Conservation (phyloP, 2,797 vertebrate genomes). For the Melanotaenia trifasciata region DNA sequence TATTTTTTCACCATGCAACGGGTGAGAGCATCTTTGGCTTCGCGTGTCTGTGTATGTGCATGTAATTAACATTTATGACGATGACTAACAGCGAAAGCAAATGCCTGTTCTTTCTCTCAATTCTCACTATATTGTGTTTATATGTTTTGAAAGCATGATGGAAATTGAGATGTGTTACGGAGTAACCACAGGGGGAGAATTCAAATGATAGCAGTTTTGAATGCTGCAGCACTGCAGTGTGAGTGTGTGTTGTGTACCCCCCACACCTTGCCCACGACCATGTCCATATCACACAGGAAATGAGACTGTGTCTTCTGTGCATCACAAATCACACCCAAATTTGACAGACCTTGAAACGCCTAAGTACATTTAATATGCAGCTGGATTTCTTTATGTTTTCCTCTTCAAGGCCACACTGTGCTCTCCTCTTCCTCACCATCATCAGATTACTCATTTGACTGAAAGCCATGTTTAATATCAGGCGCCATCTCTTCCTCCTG, state of each 20-base stretch:
- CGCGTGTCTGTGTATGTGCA: slow-evolving; percentile 41
- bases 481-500: slow-evolving; percentile 32
- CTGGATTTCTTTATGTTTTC: slow-evolving; percentile 40
- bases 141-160: slow-evolving; percentile 67
- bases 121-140: slow-evolving; percentile 49
- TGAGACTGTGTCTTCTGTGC: slow-evolving; percentile 52
- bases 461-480: slow-evolving; percentile 59
- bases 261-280: slow-evolving; percentile 22
- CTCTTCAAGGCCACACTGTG: slow-evolving; percentile 37
- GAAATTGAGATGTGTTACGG: slow-evolving; percentile 70
- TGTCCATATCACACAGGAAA: slow-evolving; percentile 45
- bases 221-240: slow-evolving; percentile 28
- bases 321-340: slow-evolving; percentile 60
- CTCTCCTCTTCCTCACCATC: slow-evolving; percentile 5
- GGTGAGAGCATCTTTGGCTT: slow-evolving; percentile 65
- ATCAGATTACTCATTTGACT: slow-evolving; percentile 65
- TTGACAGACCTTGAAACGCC: slow-evolving; percentile 71
- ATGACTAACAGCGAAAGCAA: slow-evolving; percentile 27
- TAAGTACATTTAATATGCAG: slow-evolving; percentile 72
- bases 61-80: slow-evolving; percentile 23
- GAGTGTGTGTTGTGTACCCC: slow-evolving; percentile 27
- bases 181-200: slow-evolving; percentile 56
- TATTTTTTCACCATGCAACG: slow-evolving; percentile 85
- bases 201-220: slow-evolving; percentile 59
- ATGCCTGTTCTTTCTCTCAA: slow-evolving; percentile 16